Evolutionary conservation across 23 tunicate genomes (phyloP), one percentile per base, ranked within the genome.

Genomic region (Trididemnum nubilum): DNA sequence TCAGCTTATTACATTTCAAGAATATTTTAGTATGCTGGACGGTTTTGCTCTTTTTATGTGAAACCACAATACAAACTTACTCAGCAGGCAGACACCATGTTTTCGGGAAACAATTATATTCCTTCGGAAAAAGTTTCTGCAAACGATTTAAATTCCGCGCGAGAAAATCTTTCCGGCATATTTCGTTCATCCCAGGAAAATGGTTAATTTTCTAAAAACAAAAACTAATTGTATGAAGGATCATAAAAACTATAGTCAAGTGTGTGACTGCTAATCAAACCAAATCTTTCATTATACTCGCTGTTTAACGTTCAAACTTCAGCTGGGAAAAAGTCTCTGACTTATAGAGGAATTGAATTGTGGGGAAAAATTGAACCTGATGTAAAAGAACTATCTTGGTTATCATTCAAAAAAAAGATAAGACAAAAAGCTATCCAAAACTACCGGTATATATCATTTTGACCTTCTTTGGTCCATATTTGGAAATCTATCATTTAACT

Each of bases 141-240:
- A 89, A 80, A 59, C 99, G 92, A 58, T 90, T 95, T 2, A 95
- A 83, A 73, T 95, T 95, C 73, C 99, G 71, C 0, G 99, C 95
- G 50, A 95, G 81, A 51, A 95, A 88, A 83, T 95, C 99, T 90
- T 95, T 95, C 40, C 99, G 65, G 69, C 96, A 95, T 35, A 95
- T 95, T 83, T 95, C 99, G 50, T 86, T 90, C 99, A 95, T 95
- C 34, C 99, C 99, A 60, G 99, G 99, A 86, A 95, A 95, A 83
- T 95, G 99, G 40, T 95, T 95, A 69, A 95, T 95, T 95, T 90
- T 90, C 95, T 95, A 72, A 67, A 31, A 31, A 27, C 25, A 67
- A 29, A 63, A 63, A 63, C n/a, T 49, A 49, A 9, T 49, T 49
- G 57, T 49, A 18, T 18, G 18, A 49, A 12, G 57, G 57, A 49